phyloP scores from a whole-genome alignment of 2,797 vertebrate genomes.

The Meriones psammophilus region DNA sequence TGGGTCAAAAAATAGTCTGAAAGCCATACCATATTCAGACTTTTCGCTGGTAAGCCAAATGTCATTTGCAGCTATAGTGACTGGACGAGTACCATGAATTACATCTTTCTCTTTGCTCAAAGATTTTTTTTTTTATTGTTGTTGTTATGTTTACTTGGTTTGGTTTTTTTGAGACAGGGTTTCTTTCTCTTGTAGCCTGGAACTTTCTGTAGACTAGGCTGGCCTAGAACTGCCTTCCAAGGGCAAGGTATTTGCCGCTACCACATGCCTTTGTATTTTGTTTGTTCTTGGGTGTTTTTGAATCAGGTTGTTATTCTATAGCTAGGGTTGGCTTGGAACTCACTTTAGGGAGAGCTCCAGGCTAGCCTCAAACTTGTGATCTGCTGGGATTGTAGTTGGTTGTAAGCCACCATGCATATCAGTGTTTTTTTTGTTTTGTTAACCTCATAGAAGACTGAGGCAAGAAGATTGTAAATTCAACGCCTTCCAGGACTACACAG shows the following conservation, averaged over 20 bases:
- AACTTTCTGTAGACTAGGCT: neutral
- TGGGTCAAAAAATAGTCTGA: neutral
- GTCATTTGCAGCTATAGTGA: constrained; percentile 23
- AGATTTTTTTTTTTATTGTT: neutral
- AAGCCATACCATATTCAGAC: neutral
- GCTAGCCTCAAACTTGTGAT: neutral
- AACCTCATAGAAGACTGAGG: neutral
- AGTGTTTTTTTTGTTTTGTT: no score
- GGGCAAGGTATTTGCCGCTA: neutral
- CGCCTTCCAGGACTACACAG: neutral
- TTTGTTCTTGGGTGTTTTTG: neutral
- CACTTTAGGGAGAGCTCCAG: no score
- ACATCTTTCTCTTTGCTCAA: neutral
- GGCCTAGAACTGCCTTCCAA: neutral
- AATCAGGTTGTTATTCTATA: neutral
- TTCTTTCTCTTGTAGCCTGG: neutral
- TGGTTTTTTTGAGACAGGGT: neutral
- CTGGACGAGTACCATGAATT: neutral
- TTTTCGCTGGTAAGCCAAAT: neutral
- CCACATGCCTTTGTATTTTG: neutral
- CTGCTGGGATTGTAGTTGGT: neutral
- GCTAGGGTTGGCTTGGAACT: neutral
- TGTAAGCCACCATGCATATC: neutral
- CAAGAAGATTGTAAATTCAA: neutral
- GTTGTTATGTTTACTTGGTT: neutral